A percentile compares a stretch with the other conserved stretches of the same genome.
Conservation (phyloP, 2,888 invertebrate genomes). For the Scotopteryx bipunctaria region DNA sequence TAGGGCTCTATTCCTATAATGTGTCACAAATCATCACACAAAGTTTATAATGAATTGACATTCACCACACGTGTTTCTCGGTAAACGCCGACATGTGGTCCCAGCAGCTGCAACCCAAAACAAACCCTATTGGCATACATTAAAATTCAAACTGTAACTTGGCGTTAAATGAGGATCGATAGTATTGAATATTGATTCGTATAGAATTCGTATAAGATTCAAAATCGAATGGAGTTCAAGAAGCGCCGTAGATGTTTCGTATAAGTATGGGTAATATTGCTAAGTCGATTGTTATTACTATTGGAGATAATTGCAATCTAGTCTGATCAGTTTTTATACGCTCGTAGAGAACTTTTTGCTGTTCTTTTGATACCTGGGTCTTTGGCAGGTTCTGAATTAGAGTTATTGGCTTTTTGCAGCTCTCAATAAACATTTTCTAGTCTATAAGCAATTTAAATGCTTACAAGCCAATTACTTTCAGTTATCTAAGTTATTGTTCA, state of each 20-base stretch:
- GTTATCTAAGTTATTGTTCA: too few relatives aligned
- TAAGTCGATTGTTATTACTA: constrained; percentile 30
- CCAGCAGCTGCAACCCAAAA: constrained; percentile 38
- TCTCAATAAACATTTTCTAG: constrained; percentile 5
- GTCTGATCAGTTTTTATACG: constrained; percentile 30
- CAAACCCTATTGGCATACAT: constrained; percentile 36
- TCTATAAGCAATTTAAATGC: constrained; percentile 1
- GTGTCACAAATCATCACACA: constrained; percentile 82
- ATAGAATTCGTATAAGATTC: constrained; percentile 19
- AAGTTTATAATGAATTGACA: constrained; percentile 83
- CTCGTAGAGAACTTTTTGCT: constrained; percentile 16
- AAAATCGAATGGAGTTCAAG: constrained; percentile 13
- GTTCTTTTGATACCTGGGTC: background rate
- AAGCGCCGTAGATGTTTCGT: constrained; percentile 14
- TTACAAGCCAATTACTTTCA: too few relatives aligned
- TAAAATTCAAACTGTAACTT: constrained; percentile 29
- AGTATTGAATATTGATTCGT: constrained; percentile 33
- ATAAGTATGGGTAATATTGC: constrained; percentile 25
- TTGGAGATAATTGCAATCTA: constrained; percentile 33
- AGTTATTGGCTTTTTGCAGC: constrained; percentile 5
- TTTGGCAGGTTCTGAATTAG: background rate
- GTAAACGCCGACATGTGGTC: constrained; percentile 48
- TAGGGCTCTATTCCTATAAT: constrained; percentile 76
- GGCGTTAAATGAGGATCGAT: constrained; percentile 24
- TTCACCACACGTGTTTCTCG: constrained; percentile 74